Percentiles rank a stretch among this genome's conserved stretches.
Evolutionary conservation across 1,140 invertebrate species (phyloP).

Genomic region (Drosophila navojoa): DNA sequence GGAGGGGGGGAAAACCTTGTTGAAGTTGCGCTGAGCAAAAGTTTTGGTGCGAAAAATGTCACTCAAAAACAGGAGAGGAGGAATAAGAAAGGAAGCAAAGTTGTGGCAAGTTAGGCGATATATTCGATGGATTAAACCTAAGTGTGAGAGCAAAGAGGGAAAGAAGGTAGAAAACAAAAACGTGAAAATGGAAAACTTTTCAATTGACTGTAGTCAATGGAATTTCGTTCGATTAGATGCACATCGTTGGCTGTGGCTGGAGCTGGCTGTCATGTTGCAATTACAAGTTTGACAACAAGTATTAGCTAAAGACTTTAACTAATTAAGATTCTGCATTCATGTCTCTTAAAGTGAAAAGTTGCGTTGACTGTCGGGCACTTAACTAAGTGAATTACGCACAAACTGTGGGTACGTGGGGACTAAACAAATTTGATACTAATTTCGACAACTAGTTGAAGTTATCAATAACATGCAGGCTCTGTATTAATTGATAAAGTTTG

Average conservation of each 20-base stretch:
- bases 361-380: too few species aligned
- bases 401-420: too few species aligned
- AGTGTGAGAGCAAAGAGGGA: constrained; percentile 1
- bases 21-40: constrained; percentile 38
- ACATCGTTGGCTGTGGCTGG: not conserved
- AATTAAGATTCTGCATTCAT: too few species aligned
- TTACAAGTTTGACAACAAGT: constrained; percentile 18
- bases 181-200: constrained; percentile 13
- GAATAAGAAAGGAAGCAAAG: constrained; percentile 49
- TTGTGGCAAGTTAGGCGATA: constrained; percentile 46
- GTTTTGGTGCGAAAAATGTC: constrained; percentile 67
- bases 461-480: too few species aligned
- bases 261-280: constrained; percentile 5
- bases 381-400: too few species aligned
- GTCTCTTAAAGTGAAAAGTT: too few species aligned
- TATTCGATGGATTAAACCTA: constrained; percentile 27
- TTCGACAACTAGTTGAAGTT: too few species aligned
- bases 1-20: constrained; percentile 22
- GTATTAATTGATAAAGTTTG: too few species aligned
- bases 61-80: constrained; percentile 51
- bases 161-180: not conserved
- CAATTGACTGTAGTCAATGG: constrained; percentile 9
- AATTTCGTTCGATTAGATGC: constrained; percentile 3
- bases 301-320: not conserved
- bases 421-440: too few species aligned